phyloP scores from a whole-genome alignment of 2,113 vertebrate genomes.

The Phalacrocorax pelagicus region DNA sequence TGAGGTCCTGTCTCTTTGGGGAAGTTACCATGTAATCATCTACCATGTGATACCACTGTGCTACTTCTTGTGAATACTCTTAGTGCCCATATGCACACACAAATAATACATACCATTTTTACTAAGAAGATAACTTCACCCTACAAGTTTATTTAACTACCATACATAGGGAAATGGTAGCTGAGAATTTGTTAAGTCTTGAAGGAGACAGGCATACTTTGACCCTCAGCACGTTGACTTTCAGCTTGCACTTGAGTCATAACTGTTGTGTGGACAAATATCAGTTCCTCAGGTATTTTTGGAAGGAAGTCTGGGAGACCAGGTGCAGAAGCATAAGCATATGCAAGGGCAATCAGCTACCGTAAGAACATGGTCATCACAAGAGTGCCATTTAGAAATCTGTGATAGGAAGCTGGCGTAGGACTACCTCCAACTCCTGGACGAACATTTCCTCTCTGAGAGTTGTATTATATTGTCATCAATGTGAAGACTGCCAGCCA shows the following conservation, averaged over 20 bases:
- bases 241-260: neutral
- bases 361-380: neutral
- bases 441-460: neutral
- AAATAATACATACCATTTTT: neutral
- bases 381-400: neutral
- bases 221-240: neutral
- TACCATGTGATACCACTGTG: neutral
- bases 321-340: neutral
- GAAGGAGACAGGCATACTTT: neutral
- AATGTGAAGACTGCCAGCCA: neutral
- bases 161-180: neutral
- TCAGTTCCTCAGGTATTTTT: neutral
- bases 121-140: neutral
- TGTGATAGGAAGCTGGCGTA: neutral
- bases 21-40: neutral
- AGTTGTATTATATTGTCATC: neutral
- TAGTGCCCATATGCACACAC: neutral
- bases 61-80: fast-evolving
- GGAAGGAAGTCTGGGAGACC: neutral
- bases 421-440: neutral
- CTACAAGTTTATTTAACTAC: neutral
- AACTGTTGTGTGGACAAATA: neutral
- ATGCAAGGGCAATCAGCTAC: neutral
- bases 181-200: neutral
- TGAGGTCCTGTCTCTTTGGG: neutral